phyloP scores from a whole-genome alignment of 2,113 vertebrate genomes.

The Phaethon lepturus region DNA sequence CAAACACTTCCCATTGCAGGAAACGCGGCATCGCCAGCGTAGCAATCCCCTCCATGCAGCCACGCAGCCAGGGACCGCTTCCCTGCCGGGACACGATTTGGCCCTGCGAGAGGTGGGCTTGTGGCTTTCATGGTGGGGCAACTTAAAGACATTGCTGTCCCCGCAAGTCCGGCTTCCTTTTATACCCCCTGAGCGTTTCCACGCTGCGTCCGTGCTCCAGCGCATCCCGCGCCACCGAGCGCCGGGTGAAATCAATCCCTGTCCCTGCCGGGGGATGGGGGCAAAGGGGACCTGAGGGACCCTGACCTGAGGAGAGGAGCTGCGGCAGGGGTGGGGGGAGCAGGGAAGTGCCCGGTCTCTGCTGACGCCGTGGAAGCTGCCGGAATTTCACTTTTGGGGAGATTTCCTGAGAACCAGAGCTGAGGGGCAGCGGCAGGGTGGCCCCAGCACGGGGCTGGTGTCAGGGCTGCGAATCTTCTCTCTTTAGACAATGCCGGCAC shows the following conservation, averaged over 20 bases:
- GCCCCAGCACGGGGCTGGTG: not conserved
- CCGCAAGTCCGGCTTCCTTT: not conserved
- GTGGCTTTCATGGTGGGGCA: not conserved
- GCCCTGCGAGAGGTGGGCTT: not conserved
- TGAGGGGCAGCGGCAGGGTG: not conserved
- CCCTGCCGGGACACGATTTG: not conserved
- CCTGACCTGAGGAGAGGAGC: not conserved
- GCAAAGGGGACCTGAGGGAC: not conserved
- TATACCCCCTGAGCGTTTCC: not conserved
- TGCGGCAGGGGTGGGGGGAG: not conserved
- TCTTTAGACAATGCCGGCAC: not conserved
- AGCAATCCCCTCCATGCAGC: not conserved
- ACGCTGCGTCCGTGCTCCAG: not conserved
- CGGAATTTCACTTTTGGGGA: not conserved
- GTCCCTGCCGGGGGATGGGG: not conserved
- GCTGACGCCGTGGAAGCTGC: not conserved
- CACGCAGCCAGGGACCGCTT: rapidly evolving
- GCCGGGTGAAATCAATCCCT: not conserved
- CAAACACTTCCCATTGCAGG: not conserved
- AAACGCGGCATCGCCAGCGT: rapidly evolving
- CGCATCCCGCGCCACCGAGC: rapidly evolving
- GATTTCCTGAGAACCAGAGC: not conserved
- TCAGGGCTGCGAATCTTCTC: not conserved
- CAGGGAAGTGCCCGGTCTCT: not conserved
- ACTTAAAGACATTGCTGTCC: not conserved